phyloP scores from a whole-genome alignment of 1,140 invertebrate species.

The Galleria mellonella region DNA sequence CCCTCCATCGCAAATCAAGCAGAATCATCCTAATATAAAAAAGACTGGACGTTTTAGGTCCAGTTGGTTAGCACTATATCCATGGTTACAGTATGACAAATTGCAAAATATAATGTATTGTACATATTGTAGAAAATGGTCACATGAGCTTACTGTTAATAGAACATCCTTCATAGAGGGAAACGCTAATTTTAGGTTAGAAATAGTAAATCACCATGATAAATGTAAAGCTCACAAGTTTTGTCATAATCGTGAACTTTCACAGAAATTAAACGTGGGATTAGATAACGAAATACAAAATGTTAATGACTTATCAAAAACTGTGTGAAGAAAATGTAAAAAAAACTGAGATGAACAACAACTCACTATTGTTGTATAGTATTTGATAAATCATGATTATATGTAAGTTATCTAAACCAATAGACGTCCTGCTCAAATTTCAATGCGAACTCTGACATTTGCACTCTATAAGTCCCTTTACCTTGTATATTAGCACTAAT shows the following conservation, averaged over 20 bases:
- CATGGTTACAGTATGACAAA: constrained; percentile 82
- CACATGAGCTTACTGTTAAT: constrained; percentile 79
- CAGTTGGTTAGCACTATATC: constrained; percentile 79
- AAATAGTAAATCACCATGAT: constrained; percentile 85
- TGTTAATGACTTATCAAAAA: neutral
- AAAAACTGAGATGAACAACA: no score
- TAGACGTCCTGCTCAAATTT: no score
- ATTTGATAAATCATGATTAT: no score
- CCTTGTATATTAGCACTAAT: no score
- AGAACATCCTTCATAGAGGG: constrained; percentile 83
- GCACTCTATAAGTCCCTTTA: no score
- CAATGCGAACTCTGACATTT: no score
- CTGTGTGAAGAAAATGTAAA: no score
- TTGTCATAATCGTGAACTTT: constrained; percentile 72
- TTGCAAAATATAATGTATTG: constrained; percentile 81
- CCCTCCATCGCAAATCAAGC: constrained; percentile 9
- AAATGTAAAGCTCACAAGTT: constrained; percentile 84
- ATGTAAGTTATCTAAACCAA: no score
- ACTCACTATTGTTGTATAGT: no score
- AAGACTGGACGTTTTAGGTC: constrained; percentile 79
- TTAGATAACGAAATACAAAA: neutral
- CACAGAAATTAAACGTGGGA: constrained; percentile 6
- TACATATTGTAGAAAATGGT: constrained; percentile 83
- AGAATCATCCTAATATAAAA: constrained; percentile 27
- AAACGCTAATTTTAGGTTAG: constrained; percentile 83